phyloP scores from a whole-genome alignment of 2,113 vertebrate genomes.

The Pan paniscus region DNA sequence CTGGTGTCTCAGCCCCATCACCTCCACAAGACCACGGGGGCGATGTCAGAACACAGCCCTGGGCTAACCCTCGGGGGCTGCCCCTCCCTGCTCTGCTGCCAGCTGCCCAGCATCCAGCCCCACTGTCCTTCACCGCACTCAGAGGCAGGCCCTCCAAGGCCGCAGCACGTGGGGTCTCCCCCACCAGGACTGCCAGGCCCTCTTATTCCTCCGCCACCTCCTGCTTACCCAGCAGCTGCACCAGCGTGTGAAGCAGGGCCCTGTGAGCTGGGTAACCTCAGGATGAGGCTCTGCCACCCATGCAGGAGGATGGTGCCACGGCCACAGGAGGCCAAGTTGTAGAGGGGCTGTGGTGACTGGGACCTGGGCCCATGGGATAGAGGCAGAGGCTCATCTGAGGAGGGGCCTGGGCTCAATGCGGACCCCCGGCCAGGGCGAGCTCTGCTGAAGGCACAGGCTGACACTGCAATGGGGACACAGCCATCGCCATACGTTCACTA shows the following conservation, averaged over 20 bases:
- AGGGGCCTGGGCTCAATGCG: neutral
- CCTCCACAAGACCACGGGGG: fast-evolving
- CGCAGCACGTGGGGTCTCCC: fast-evolving
- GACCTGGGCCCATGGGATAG: neutral
- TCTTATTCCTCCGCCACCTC: neutral
- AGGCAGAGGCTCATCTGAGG: neutral
- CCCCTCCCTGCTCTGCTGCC: neutral
- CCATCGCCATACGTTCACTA: neutral
- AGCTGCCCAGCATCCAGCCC: neutral
- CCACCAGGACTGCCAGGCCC: neutral
- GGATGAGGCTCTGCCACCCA: neutral
- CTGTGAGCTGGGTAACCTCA: neutral
- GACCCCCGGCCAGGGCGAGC: neutral
- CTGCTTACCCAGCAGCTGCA: neutral
- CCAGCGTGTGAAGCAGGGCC: neutral
- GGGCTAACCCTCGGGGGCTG: neutral
- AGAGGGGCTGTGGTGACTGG: neutral
- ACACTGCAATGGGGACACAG: neutral
- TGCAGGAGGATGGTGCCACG: fast-evolving
- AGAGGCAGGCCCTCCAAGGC: neutral
- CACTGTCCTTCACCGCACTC: neutral
- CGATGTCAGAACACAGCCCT: neutral
- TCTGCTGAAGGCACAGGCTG: neutral
- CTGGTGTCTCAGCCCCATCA: neutral
- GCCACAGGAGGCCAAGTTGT: neutral